Evolutionary conservation across 2,797 vertebrate genomes (phyloP), one percentile per base, ranked within the genome.

Genomic region (Gephyroberyx darwinii): DNA sequence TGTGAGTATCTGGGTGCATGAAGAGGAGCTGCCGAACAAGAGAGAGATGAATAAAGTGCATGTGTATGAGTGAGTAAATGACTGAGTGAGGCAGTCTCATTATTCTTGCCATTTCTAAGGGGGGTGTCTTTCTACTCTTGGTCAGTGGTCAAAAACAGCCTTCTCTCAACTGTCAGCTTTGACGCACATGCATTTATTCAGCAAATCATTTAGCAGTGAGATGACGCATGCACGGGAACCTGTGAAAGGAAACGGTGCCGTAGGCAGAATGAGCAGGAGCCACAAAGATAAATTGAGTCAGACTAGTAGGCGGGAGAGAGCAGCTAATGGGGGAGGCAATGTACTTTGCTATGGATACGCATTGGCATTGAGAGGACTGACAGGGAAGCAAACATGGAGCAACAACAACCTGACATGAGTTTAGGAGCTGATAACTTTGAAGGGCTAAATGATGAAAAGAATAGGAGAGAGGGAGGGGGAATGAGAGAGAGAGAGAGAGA

Each of bases 221-320:
- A 80, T 89, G 85, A 91, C 76, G 71, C 80, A 91, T 74, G 71
- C 81, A 82, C 72, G 26, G 59, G 22, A 52, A 37, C 62, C 20
- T 0, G 1, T 43, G 47, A 61, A 62, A 68, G 61, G 53, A 78
- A 71, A 47, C 57, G 9, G 79, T 4, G 19, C 73, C 5, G 53
- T 54, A 71, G 63, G 76, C 62, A 17, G 45, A 71, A 45, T 0
- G 39, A 72, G 53, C 20, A 51, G 31, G 12, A 55, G 68, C 53
- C 51, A 16, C 45, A 22, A 77, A 56, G 68, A 20, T 52, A 43
- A 60, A 77, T 66, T 67, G 80, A 84, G 65, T 84, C 83, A 81
- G 64, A 45, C 48, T 10, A 43, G 59, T 31, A 67, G 61, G 78
- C 74, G 77, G 77, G 69, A 80, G 78, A 67, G 58, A 30, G 35